phyloP scores from a whole-genome alignment of 2,113 vertebrate species.

The Amia ocellicauda region DNA sequence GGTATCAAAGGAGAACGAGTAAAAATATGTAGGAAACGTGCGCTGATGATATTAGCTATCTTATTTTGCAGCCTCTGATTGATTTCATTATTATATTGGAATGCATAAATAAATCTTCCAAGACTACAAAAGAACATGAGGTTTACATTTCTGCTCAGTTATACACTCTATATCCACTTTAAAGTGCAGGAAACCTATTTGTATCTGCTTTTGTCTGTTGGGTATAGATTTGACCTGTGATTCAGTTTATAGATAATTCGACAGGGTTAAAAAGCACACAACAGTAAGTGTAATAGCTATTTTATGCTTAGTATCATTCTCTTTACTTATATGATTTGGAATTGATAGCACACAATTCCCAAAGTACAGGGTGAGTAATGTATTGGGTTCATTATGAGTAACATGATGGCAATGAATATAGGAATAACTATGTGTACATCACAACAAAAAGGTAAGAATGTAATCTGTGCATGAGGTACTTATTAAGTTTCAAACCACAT shows the following conservation, averaged over 20 bases:
- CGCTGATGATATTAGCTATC: constrained; percentile 24
- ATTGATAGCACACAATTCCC: too few species aligned
- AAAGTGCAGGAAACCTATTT: constrained; percentile 15
- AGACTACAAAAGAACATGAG: constrained; percentile 42
- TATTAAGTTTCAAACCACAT: too few species aligned
- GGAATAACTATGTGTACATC: too few species aligned
- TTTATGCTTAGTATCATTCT: too few species aligned
- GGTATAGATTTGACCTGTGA: neutral
- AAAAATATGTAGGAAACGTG: constrained; percentile 19
- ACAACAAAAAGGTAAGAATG: too few species aligned
- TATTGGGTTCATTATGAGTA: too few species aligned
- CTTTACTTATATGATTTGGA: too few species aligned
- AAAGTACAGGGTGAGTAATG: too few species aligned
- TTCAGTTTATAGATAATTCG: neutral
- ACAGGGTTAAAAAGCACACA: too few species aligned
- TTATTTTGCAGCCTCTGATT: constrained; percentile 44
- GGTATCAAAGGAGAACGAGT: constrained; percentile 24
- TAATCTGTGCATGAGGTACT: too few species aligned
- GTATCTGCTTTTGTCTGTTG: neutral
- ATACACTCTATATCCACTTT: constrained; percentile 49
- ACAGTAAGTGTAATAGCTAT: too few species aligned
- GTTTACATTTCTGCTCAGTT: constrained; percentile 50
- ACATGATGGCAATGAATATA: too few species aligned
- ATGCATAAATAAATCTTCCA: constrained; percentile 52
- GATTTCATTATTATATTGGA: constrained; percentile 57